These are phyloP conservation scores for Caenorhabditis sp. DNA, from an alignment of 2,888 invertebrate genomes.

Conservation along the genomic window DNA sequence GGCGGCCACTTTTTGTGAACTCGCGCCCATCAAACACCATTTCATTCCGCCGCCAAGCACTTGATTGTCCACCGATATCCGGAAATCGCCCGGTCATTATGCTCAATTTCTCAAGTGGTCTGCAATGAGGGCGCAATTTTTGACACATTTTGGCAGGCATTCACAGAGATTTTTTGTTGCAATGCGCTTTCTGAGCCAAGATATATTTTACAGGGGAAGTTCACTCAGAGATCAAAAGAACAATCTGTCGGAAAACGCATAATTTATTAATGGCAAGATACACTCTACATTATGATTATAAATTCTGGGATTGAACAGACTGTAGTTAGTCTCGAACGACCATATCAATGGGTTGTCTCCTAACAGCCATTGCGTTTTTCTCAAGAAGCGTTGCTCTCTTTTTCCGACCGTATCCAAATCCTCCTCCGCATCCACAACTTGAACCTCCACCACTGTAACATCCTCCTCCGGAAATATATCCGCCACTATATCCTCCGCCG, in stretches of 20 bases:
- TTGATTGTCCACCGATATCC: conserved; percentile 61
- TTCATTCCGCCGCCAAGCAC: conserved; percentile 51
- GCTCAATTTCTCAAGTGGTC: conserved; percentile 59
- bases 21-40: conserved; percentile 63
- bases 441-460: conserved; percentile 58
- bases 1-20: conserved; percentile 54
- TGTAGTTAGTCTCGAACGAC: conserved; percentile 37
- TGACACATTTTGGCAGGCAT: conserved; percentile 56
- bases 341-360: conserved; percentile 59
- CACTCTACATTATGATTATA: background rate
- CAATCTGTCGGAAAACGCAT: background rate
- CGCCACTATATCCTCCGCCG: conserved; percentile 61
- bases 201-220: conserved; percentile 14
- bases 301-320: background rate
- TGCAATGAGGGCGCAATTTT: conserved; percentile 37
- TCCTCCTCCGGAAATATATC: conserved; percentile 53
- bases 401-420: conserved; percentile 65
- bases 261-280: conserved; percentile 12
- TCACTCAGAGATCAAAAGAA: conserved; percentile 16
- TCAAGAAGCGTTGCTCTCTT: conserved; percentile 67
- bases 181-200: background rate
- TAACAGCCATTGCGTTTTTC: conserved; percentile 59
- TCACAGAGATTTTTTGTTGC: conserved; percentile 36
- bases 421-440: conserved; percentile 47
- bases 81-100: conserved; percentile 61